Evolutionary conservation across 2,888 invertebrate genomes (phyloP).

Genomic region (Thera britannica): DNA sequence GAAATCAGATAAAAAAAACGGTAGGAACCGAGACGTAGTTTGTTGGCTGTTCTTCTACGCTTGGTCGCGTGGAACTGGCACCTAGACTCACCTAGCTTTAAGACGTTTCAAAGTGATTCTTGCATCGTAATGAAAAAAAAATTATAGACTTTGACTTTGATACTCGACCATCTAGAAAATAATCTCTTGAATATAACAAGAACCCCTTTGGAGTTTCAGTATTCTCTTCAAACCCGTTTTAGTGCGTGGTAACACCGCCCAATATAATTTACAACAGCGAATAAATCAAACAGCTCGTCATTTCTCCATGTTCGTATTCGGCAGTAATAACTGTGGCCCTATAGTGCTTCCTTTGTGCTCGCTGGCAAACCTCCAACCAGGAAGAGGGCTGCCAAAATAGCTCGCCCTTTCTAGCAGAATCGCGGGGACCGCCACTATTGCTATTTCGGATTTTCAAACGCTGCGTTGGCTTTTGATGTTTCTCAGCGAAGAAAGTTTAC

Average conservation of each 20-base stretch:
- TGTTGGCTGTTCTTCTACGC: no score
- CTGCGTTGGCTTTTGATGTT: constrained; percentile 22
- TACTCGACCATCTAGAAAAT: no score
- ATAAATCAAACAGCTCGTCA: constrained; percentile 24
- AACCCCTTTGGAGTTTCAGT: neutral
- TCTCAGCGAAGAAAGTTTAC: neutral
- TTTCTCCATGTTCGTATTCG: constrained; percentile 51
- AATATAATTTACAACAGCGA: constrained; percentile 9
- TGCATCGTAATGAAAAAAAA: no score
- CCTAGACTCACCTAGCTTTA: no score
- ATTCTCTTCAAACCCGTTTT: neutral
- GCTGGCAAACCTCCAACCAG: constrained; percentile 73
- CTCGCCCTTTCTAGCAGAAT: constrained; percentile 38
- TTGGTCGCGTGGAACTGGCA: no score
- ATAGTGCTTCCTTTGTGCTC: constrained; percentile 70
- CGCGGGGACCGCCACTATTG: constrained; percentile 30
- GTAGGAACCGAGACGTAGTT: no score
- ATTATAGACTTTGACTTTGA: no score
- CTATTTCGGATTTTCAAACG: constrained; percentile 27
- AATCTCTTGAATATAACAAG: neutral
- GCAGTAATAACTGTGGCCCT: constrained; percentile 61
- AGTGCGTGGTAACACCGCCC: neutral
- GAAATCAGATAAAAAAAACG: no score
- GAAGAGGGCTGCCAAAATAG: constrained; percentile 53
- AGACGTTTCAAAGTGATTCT: no score